Evolutionary conservation across 2,888 invertebrate species (phyloP).

Genomic region (Anodontia alba): DNA sequence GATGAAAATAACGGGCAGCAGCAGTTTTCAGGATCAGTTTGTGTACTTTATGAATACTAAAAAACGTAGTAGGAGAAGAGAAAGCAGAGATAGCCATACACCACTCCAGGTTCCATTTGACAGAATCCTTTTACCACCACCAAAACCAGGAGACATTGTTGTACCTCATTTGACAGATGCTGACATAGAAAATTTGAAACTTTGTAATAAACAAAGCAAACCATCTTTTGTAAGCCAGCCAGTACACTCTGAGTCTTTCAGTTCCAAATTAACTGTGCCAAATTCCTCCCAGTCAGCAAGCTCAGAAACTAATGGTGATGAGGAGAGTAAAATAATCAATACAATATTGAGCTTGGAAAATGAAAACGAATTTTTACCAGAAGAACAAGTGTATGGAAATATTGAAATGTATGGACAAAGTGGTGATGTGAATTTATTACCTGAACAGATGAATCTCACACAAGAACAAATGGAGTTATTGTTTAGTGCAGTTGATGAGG

Average conservation of each 20-base stretch:
- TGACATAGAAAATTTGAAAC: constrained; percentile 76
- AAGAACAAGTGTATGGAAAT: constrained; percentile 37
- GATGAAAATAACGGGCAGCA: constrained; percentile 83
- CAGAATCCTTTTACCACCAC: constrained; percentile 72
- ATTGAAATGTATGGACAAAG: constrained; percentile 53
- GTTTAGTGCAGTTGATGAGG: constrained; percentile 77
- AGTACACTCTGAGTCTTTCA: background rate
- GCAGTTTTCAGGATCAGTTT: constrained; percentile 83
- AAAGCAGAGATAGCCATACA: constrained; percentile 65
- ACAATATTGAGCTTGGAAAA: constrained; percentile 80
- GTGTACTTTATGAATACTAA: constrained; percentile 84
- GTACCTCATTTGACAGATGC: constrained; percentile 80
- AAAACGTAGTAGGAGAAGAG: constrained; percentile 74
- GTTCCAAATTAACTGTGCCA: constrained; percentile 14
- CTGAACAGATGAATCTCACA: constrained; percentile 74
- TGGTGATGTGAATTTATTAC: constrained; percentile 56
- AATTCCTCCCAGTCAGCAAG: constrained; percentile 18
- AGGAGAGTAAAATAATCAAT: constrained; percentile 78
- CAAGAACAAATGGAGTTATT: constrained; percentile 77
- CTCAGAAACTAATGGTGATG: constrained; percentile 56
- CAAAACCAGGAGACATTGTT: constrained; percentile 76
- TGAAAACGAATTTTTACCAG: constrained; percentile 44
- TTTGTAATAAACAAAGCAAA: constrained; percentile 46
- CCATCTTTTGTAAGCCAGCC: constrained; percentile 2
- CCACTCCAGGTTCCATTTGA: constrained; percentile 51